These are phyloP conservation scores for Chironomus tentans DNA, from an alignment of 2,888 invertebrate genomes.

Conservation along the genomic window DNA sequence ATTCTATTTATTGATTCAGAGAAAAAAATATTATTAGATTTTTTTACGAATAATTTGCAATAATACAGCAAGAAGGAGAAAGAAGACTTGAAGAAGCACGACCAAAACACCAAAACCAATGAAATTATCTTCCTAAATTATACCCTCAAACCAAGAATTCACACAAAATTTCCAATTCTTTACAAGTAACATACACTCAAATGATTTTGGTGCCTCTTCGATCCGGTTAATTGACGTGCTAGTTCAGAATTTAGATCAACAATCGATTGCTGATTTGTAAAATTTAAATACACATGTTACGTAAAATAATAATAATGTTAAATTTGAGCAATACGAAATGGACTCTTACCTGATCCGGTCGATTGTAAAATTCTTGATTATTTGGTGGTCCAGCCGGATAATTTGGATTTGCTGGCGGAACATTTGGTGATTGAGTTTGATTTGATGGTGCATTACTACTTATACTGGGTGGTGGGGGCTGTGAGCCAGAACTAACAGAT, in stretches of 20 bases:
- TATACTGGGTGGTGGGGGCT: neutral
- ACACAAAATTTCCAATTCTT: neutral
- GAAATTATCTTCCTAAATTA: neutral
- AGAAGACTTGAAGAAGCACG: neutral
- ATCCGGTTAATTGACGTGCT: slow-evolving; percentile 51
- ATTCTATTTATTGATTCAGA: slow-evolving; percentile 48
- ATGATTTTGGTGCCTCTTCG: slow-evolving; percentile 41
- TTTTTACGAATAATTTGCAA: slow-evolving; percentile 26
- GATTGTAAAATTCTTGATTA: slow-evolving; percentile 47
- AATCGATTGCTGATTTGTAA: slow-evolving; percentile 24
- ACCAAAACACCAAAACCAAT: slow-evolving; percentile 18
- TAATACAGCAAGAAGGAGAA: neutral
- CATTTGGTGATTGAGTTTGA: slow-evolving; percentile 39
- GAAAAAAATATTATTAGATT: neutral
- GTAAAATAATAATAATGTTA: neutral
- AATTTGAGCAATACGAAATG: neutral
- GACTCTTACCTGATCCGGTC: slow-evolving; percentile 40
- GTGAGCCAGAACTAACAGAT: neutral
- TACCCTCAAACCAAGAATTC: neutral
- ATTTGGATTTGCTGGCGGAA: slow-evolving; percentile 44
- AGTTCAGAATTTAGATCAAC: slow-evolving; percentile 50
- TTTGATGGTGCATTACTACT: slow-evolving; percentile 18
- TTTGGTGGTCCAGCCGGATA: slow-evolving; percentile 41
- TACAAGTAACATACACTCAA: slow-evolving; percentile 31
- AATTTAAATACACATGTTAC: neutral